Base-by-base conservation (phyloP, 64 coral and sea anemone genomes). In the Porites australiensis region DNA sequence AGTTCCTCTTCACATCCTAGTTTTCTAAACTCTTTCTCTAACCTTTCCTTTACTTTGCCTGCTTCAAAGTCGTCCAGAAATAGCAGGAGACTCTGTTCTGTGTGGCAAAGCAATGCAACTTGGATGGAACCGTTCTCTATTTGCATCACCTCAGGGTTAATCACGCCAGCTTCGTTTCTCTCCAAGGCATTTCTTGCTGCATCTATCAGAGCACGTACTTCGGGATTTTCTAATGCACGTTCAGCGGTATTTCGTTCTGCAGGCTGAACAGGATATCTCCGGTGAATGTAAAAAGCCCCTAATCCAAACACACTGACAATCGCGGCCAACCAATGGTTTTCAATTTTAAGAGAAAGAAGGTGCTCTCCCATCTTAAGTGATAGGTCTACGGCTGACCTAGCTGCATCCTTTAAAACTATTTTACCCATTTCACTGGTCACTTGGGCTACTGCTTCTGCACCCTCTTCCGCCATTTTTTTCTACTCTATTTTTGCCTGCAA, bases 31-130 rank as follows among this genome's bases (percentile, higher is more conserved):
- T 78, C 75, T 55, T 78, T 13, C 51, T 78, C 16, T 51, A 78
- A 78, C 19, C 75, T 16, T 8, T 22, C 18, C 50, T 78, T 54
- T 18, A 22, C 50, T 58, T 55, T 78, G 16, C 14, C 9, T 4
- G 49, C 49, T 9, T 78, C n/a, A 78, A 78, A 55, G 75, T 78
- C 75, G 2, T 78, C 51, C 14, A 57, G 8, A 53, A 78, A 78
- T 2, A 9, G 16, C 49, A 43, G 0, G 6, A 78, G 20, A 19
- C 50, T 78, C 5, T 78, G 49, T 14, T 21, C 50, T 55, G 75
- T 54, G 20, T 78, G 50, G 16, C 50, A 78, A 10, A 2, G 0
- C 15, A 78, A 20, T 9, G 54, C 18, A 14, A 78, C 75, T 51
- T 57, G 49, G 23, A 78, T 78, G 14, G 75, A 78, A 22, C 75